These are phyloP conservation scores for Planiliza haematocheilus DNA, from an alignment of 2,113 vertebrate genomes.

Conservation along the genomic window DNA sequence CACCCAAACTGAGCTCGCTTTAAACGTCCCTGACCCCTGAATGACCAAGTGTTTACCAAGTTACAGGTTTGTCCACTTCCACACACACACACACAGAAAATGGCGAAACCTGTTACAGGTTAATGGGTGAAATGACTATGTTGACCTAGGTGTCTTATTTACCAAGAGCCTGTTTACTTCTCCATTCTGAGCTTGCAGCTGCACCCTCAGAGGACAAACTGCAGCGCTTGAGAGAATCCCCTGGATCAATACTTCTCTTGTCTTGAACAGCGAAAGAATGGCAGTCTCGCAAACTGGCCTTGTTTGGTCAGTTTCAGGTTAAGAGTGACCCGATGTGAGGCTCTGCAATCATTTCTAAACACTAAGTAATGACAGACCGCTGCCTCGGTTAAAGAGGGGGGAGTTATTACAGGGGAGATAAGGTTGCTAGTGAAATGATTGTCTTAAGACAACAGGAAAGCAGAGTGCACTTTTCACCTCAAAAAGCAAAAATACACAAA, in stretches of 20 bases:
- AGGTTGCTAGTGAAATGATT: slow-evolving; percentile 13
- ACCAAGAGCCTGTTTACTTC: slow-evolving; percentile 81
- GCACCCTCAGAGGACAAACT: slow-evolving; percentile 81
- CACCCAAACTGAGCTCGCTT: background rate
- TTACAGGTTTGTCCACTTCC: slow-evolving; percentile 56
- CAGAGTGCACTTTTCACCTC: slow-evolving; percentile 16
- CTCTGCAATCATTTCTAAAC: slow-evolving; percentile 47
- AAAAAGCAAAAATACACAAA: slow-evolving; percentile 2
- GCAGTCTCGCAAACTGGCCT: slow-evolving; percentile 59
- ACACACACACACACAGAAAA: slow-evolving; percentile 40
- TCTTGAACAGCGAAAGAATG: slow-evolving; percentile 69
- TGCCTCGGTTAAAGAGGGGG: background rate
- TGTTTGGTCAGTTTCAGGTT: slow-evolving; percentile 76
- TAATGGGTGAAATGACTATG: slow-evolving; percentile 80
- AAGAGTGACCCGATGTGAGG: slow-evolving; percentile 58
- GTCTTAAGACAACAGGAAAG: background rate
- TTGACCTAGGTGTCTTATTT: slow-evolving; percentile 85
- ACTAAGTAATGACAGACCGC: slow-evolving; percentile 5
- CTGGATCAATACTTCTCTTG: slow-evolving; percentile 82
- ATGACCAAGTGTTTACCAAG: slow-evolving; percentile 63
- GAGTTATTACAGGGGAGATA: background rate
- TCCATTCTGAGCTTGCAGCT: slow-evolving; percentile 76
- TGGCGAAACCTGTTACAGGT: slow-evolving; percentile 68
- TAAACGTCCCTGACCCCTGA: slow-evolving; percentile 46
- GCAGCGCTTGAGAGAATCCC: slow-evolving; percentile 71